A percentile compares a stretch with the other conserved stretches of the same genome.
Evolutionary conservation across 2,888 invertebrate species (phyloP).

Genomic region (Dorcus parallelipipedus): DNA sequence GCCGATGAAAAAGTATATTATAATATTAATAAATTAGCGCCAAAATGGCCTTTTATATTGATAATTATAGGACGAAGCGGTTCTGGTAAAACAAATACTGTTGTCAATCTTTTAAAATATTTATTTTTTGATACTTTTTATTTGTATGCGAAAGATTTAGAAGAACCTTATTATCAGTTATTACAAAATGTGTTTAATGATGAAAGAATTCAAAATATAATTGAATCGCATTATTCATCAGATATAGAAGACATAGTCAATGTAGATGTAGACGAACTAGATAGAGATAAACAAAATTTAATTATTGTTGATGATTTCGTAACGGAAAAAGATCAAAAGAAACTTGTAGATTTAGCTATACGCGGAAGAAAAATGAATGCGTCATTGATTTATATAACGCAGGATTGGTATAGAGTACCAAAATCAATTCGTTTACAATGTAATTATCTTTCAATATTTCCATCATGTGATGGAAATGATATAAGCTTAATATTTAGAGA

Average conservation of each 20-base stretch:
- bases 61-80: neutral
- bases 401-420: constrained; percentile 12
- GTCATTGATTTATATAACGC: constrained; percentile 5
- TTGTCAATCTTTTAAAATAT: constrained; percentile 13
- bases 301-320: neutral
- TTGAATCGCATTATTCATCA: neutral
- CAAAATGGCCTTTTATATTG: neutral
- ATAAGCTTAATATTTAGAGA: constrained; percentile 6
- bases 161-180: constrained; percentile 15
- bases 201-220: constrained; percentile 1
- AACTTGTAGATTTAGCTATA: constrained; percentile 4
- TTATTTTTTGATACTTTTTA: too few species aligned
- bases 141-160: neutral
- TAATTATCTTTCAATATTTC: constrained; percentile 14
- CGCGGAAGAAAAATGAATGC: neutral
- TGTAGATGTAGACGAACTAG: constrained; percentile 1
- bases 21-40: neutral
- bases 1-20: too few species aligned
- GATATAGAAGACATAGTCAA: neutral
- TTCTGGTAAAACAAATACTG: constrained; percentile 3
- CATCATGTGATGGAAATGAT: constrained; percentile 9
- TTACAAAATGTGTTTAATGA: constrained; percentile 2
- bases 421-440: constrained; percentile 13
- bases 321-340: neutral
- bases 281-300: neutral